Evolutionary conservation across 2,888 invertebrate genomes (phyloP), one percentile per base, ranked within the genome.

Genomic region (Mycogona germanica): DNA sequence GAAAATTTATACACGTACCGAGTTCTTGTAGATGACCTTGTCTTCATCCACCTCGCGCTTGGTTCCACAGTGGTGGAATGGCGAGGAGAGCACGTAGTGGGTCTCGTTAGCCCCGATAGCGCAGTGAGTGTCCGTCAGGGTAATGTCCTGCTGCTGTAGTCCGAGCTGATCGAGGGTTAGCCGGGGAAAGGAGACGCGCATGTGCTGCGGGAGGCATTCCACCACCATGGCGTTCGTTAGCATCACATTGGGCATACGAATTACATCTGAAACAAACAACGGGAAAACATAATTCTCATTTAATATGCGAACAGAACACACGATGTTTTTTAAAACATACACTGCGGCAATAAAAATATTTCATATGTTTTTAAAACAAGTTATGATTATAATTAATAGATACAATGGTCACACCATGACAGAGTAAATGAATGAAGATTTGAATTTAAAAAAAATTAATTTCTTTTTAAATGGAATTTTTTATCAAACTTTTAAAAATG

Each of bases 51-150:
- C 50, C 2, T 59, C 56, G 12, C 58, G 59, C 29, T 60, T 57
- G 4, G 66, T 67, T 30, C 64, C 64, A 61, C 70, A 70, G 2
- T 60, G 60, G 3, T 63, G 58, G 19, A 64, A 61, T 3, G 58
- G 56, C 5, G 66, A 63, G 41, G 60, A 58, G 7, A 69, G 61
- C 51, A 65, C 62, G 40, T 64, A 63, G 55, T 69, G 68, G 9
- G 66, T 67, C 12, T 53, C 55, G 58, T 69, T 69, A 28, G 62
- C 57, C n/a, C 55, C 52, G 6, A 66, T 65, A 9, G 40, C 26
- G 41, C 63, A 64, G 14, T 46, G 42, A 7, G 57, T 51, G 55
- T 62, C 61, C 30, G 51, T 60, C 14, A 64, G 55, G 19, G 58
- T 55, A 35, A 64, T 55, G 29, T 56, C 56, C 4, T 58, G 54